Evolutionary conservation across 53 echinoderm and acorn worm species (phyloP).

Genomic region (Echinometra lucunter): DNA sequence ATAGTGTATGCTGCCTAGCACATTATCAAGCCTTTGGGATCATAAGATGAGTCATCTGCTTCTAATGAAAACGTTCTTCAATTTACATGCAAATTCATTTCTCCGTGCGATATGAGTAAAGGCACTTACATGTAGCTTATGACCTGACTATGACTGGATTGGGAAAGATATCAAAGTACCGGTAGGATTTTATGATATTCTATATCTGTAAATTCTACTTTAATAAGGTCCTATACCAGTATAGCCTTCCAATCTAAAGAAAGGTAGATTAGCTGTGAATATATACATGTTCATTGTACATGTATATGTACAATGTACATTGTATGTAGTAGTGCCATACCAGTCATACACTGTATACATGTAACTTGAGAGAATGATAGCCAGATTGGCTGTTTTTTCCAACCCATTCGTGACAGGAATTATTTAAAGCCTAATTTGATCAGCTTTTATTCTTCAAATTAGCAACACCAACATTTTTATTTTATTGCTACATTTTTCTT

Average conservation of each 20-base stretch:
- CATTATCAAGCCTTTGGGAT: background rate
- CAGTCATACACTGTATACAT: too few species aligned
- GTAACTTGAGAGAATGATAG: too few species aligned
- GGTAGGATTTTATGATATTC: background rate
- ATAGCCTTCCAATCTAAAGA: background rate
- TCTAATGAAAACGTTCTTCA: background rate
- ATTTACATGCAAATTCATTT: background rate
- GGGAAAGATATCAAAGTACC: background rate
- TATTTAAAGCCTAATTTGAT: too few species aligned
- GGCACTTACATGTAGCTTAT: background rate
- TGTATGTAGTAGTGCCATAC: too few species aligned
- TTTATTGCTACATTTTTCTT: too few species aligned
- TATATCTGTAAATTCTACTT: background rate
- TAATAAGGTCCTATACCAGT: background rate
- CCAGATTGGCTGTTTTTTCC: too few species aligned
- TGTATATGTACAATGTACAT: too few species aligned
- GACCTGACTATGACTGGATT: constrained; percentile 1
- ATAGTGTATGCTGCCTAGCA: background rate
- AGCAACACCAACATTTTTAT: too few species aligned
- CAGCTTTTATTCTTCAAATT: too few species aligned
- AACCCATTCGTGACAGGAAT: too few species aligned
- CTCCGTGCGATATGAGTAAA: background rate
- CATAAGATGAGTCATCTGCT: constrained; percentile 17
- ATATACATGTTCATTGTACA: background rate
- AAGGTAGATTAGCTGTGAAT: background rate